Conservation (phyloP, 2,113 vertebrate species). For the Panthera tigris region DNA sequence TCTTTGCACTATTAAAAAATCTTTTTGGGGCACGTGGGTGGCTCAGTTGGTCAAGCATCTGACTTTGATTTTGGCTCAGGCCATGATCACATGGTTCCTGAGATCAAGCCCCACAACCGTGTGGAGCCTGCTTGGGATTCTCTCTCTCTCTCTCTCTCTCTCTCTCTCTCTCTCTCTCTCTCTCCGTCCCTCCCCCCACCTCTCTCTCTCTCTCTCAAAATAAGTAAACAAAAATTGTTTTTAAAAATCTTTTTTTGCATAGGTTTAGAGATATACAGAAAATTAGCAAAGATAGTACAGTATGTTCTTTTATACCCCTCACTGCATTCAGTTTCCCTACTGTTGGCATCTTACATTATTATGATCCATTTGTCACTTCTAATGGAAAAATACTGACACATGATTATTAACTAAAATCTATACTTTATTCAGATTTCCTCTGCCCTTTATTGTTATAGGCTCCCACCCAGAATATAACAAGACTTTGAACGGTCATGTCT, state of each 20-base stretch:
- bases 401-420: background rate
- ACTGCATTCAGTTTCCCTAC: background rate
- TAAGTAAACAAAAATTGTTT: too few relatives aligned
- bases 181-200: too few relatives aligned
- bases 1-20: background rate
- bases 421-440: background rate
- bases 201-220: too few relatives aligned
- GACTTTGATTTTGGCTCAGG: too few relatives aligned
- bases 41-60: too few relatives aligned
- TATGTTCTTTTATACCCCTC: background rate
- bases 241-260: background rate
- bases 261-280: background rate
- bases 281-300: background rate
- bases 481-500: background rate
- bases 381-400: background rate
- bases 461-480: background rate
- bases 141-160: too few relatives aligned
- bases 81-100: too few relatives aligned
- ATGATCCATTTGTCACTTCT: background rate
- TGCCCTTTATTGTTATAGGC: background rate
- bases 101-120: too few relatives aligned
- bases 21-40: background rate
- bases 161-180: too few relatives aligned
- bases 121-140: too few relatives aligned
- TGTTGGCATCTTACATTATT: background rate